Base-by-base conservation (phyloP, 1,140 invertebrate species). In the Calycopis cecrops region DNA sequence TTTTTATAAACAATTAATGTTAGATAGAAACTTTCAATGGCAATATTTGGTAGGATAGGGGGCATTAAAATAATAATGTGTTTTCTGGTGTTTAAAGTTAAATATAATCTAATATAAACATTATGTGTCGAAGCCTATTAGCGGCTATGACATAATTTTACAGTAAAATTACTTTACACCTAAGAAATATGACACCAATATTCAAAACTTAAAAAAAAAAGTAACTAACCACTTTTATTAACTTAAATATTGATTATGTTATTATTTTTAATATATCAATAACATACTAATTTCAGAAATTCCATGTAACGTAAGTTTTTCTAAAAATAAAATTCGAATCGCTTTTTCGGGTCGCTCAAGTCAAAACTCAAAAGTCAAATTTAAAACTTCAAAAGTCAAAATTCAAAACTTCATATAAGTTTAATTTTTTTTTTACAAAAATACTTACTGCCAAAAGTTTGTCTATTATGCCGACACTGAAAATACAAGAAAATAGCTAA, bases 61-160 rank as follows among this genome's bases (percentile, higher is more conserved):
- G 6, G 6, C 21, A 28, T 28, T 28, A 3, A 28, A 6, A 6
- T 28, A 28, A 28, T 28, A 3, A 28, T 28, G 21, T 28, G 21
- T 28, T 3, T 28, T 6, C 21, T 3, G 21, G 2, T 28, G 21
- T 28, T 28, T 28, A 2, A 28, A 3, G 21, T 28, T 28, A 6
- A n/a, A n/a, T 28, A 28, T 28, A 28, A 3, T 10, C 12, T 54
- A 35, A 47, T 35, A 57, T 21, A 48, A 58, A 65, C 57, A 67
- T 64, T 60, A 59, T 44, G 9, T 44, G 14, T 44, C 40, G 21
- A 44, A 44, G 40, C 81, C 80, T 86, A 86, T 80, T 81, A 78
- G 59, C 72, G 74, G 79, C 67, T 81, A 86, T 86, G 83, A 86
- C 83, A 86, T 86, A 84, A 86, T 81, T 51, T 44, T 44, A 16